Evolutionary conservation across 2,888 invertebrate genomes (phyloP), one percentile per base, ranked within the genome.

Genomic region (Bimastos eiseni): DNA sequence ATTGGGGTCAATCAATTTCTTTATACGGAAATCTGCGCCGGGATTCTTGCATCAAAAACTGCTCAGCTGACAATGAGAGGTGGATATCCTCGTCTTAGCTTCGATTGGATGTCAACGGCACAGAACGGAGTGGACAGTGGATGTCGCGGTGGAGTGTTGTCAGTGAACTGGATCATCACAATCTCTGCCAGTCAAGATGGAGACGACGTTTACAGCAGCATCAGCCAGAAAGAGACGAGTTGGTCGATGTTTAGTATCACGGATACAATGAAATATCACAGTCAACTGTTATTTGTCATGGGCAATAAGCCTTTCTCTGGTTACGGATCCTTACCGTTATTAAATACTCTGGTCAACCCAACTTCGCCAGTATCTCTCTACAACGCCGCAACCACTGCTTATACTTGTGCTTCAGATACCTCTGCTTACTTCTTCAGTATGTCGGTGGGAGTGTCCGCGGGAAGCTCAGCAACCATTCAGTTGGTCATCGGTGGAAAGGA

Each of bases 191-290:
- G 37, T 11, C 83, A 90, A 86, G 89, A 15, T 17, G 33, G 30
- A 90, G 24, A 86, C 1, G 55, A 88, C 8, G 37, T 88, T n/a
- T 44, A 84, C 90, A 90, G 91, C 41, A 90, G 91, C 41, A 21
- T 36, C 0, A 21, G n/a, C 19, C 30, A 83, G 6, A n/a, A 83
- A 19, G 89, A 91, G 55, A 90, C 91, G 8, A 44, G 83, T 24
- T 91, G 90, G 91, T 90, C 91, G 21, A 89, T 90, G 36, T 91
- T 91, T 89, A 90, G 89, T 55, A n/a, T 91, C 49, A 83, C 89
- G 17, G 90, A 90, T 38, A 49, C 90, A 17, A 89, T 89, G 33
- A 24, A 30, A 34, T 44, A 34, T 38, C 83, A 89, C 13, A 84
- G 49, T 34, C 11, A 37, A 11, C 30, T 89, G 6, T 15, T 91